These are phyloP conservation scores for Neopelma chrysocephalum DNA, from an alignment of 2,797 vertebrate species.

Conservation along the genomic window DNA sequence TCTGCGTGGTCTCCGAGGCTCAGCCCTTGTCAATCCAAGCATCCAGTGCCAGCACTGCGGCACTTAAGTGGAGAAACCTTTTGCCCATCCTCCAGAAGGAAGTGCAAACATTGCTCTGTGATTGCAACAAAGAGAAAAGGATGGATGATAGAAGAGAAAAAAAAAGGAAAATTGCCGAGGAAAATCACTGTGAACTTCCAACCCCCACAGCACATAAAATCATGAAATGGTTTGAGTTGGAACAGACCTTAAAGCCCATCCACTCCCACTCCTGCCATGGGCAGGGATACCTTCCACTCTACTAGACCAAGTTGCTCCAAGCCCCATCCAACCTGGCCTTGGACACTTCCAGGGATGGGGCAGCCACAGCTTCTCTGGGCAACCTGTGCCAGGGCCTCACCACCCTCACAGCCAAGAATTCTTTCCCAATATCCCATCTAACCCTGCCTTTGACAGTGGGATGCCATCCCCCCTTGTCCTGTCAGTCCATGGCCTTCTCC, in stretches of 20 bases:
- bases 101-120: background rate
- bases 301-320: background rate
- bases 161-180: background rate
- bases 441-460: fast-evolving
- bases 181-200: background rate
- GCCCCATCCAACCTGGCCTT: background rate
- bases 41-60: background rate
- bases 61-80: background rate
- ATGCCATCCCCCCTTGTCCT: background rate
- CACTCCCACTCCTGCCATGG: fast-evolving
- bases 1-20: background rate
- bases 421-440: fast-evolving
- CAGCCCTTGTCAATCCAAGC: background rate
- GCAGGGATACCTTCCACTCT: fast-evolving
- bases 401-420: fast-evolving
- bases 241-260: background rate
- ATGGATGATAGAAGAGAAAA: background rate
- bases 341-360: background rate
- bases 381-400: fast-evolving
- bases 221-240: background rate
- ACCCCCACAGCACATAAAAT: background rate
- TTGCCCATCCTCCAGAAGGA: background rate
- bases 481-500: background rate
- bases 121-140: background rate
- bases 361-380: background rate